Percentiles rank a stretch among this genome's conserved stretches.
phyloP scores from a whole-genome alignment of 2,113 vertebrate species.

The Nothocercus nigrocapillus region DNA sequence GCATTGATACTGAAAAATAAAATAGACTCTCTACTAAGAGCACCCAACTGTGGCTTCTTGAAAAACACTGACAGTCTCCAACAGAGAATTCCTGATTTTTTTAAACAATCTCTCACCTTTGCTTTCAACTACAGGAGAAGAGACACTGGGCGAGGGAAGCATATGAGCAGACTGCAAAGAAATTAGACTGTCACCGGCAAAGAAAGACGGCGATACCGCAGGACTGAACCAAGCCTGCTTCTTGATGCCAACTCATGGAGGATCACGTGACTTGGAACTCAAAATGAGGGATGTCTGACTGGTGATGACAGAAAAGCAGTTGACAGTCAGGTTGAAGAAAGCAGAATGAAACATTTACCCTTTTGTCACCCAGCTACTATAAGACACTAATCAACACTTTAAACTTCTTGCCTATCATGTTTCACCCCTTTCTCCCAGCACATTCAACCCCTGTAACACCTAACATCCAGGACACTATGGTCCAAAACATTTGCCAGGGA shows the following conservation, averaged over 20 bases:
- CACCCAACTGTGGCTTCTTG: neutral
- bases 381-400: neutral
- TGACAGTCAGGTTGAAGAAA: neutral
- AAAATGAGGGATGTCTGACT: neutral
- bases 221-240: neutral
- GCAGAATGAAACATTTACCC: neutral
- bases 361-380: neutral
- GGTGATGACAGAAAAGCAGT: neutral
- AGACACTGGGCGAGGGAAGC: neutral
- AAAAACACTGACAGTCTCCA: neutral
- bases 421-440: neutral
- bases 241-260: neutral
- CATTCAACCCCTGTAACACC: neutral
- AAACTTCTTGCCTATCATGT: neutral
- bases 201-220: neutral
- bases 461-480: neutral
- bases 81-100: neutral
- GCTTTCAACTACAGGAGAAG: neutral
- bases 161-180: neutral
- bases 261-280: neutral
- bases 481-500: neutral
- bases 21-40: neutral
- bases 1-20: neutral
- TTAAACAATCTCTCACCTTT: neutral
- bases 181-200: neutral